phyloP scores from a whole-genome alignment of 2,113 vertebrate species.

The Lepus timidus region DNA sequence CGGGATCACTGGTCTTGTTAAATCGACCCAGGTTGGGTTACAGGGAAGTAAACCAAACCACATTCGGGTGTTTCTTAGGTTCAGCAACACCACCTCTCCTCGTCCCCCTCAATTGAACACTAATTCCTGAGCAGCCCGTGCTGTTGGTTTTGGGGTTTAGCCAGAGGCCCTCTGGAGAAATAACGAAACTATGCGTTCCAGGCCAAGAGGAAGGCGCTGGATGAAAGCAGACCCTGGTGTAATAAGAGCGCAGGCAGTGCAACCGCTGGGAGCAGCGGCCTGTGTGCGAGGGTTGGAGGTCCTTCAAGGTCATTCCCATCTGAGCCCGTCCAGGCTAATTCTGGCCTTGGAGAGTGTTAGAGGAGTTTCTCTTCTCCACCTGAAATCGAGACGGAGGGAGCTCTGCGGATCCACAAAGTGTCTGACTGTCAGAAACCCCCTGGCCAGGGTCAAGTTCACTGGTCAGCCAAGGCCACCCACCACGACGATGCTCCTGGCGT shows the following conservation, averaged over 20 bases:
- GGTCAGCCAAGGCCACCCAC: not conserved
- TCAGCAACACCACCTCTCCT: constrained; percentile 61
- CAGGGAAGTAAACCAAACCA: constrained; percentile 73
- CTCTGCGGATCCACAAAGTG: not conserved
- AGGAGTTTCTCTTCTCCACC: not conserved
- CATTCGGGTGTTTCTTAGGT: constrained; percentile 36
- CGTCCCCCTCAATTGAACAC: constrained; percentile 73
- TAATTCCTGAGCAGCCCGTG: constrained; percentile 72
- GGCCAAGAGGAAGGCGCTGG: constrained; percentile 25
- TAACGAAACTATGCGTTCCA: constrained; percentile 39
- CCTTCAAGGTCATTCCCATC: not conserved
- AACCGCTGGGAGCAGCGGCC: not conserved
- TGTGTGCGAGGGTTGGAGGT: rapidly evolving
- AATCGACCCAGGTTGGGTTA: not conserved
- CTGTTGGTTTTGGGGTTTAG: constrained; percentile 76
- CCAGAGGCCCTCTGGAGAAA: constrained; percentile 71
- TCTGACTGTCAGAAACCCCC: not conserved
- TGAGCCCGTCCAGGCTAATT: not conserved
- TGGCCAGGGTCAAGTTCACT: not conserved
- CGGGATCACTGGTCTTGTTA: constrained; percentile 63
- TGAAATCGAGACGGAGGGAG: not conserved
- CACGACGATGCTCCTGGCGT: rapidly evolving
- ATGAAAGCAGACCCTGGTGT: not conserved
- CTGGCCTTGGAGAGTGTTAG: not conserved
- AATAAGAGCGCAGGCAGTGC: rapidly evolving